Evolutionary conservation across 92 coral and sea anemone genomes (phyloP).

Genomic region (Epizoanthus scotinus): DNA sequence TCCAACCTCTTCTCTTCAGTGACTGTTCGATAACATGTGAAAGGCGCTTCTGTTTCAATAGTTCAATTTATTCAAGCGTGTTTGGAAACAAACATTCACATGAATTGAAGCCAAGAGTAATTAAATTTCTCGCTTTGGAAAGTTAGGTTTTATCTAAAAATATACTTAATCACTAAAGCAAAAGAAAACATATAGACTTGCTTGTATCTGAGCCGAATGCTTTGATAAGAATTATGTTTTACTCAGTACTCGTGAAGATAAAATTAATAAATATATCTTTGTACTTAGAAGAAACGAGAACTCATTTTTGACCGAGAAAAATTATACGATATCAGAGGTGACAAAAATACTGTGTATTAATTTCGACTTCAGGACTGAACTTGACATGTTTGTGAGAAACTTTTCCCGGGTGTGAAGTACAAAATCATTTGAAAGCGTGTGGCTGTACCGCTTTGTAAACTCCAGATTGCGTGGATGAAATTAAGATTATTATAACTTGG

Average conservation of each 20-base stretch:
- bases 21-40: neutral
- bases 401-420: neutral
- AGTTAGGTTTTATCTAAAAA: neutral
- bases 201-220: neutral
- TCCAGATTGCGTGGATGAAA: too few species aligned
- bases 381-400: neutral
- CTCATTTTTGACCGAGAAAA: neutral
- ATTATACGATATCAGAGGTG: neutral
- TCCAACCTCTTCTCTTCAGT: too few species aligned
- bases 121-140: slow-evolving; percentile 20
- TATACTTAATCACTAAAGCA: slow-evolving; percentile 1
- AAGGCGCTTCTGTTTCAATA: neutral
- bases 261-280: neutral
- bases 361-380: neutral
- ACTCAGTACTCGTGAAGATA: neutral
- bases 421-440: neutral
- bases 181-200: neutral
- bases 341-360: neutral
- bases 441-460: too few species aligned
- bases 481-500: too few species aligned
- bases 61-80: slow-evolving; percentile 19
- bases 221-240: slow-evolving; percentile 2
- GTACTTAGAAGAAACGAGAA: neutral
- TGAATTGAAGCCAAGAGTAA: slow-evolving; percentile 10
- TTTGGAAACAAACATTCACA: slow-evolving; percentile 27